Evolutionary conservation across 2,888 invertebrate genomes (phyloP).

Genomic region (Bombyx huttoni): DNA sequence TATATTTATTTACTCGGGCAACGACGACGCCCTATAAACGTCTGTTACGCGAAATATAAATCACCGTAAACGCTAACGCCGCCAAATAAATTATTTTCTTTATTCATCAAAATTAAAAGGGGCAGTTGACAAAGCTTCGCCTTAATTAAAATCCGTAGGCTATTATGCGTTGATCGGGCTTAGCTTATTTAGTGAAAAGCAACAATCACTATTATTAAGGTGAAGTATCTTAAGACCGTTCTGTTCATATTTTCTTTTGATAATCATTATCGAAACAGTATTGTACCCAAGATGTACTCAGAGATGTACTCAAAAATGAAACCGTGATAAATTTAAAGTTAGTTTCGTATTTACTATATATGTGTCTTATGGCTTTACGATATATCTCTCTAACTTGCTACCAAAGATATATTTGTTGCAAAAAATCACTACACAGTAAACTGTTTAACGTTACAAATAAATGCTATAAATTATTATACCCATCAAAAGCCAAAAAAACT

Average conservation of each 20-base stretch:
- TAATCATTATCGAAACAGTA: neutral
- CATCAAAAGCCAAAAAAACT: too few relatives aligned
- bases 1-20: slow-evolving; percentile 43
- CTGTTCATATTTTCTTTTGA: neutral
- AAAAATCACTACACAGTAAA: too few relatives aligned
- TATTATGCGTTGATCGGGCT: slow-evolving; percentile 37
- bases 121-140: slow-evolving; percentile 63
- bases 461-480: too few relatives aligned
- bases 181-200: slow-evolving; percentile 19
- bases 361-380: too few relatives aligned
- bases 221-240: neutral
- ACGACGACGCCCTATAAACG: slow-evolving; percentile 43
- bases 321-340: too few relatives aligned
- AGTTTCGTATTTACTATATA: too few relatives aligned
- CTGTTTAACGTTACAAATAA: too few relatives aligned
- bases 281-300: too few relatives aligned
- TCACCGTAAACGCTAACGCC: slow-evolving; percentile 57
- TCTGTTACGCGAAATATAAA: slow-evolving; percentile 55
- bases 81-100: slow-evolving; percentile 69
- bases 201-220: slow-evolving; percentile 28
- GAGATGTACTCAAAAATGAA: too few relatives aligned
- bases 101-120: slow-evolving; percentile 70
- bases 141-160: slow-evolving; percentile 59
- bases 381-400: too few relatives aligned
- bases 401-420: too few relatives aligned